Conservation (phyloP, 2,797 vertebrate genomes). For the Epinephelus awoara region DNA sequence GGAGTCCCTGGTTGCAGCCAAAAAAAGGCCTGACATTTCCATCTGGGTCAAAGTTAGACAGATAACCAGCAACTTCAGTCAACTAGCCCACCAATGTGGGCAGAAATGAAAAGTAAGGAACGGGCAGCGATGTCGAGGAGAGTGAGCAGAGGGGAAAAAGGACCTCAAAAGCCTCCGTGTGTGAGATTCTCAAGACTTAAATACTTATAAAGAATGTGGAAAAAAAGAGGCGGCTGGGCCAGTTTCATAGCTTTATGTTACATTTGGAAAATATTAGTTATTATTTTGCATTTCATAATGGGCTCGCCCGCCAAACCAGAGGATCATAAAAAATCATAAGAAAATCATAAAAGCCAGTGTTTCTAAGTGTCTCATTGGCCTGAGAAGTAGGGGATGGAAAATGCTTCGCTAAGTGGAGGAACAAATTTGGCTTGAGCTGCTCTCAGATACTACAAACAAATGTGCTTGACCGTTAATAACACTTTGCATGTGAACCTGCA, state of each 20-base stretch:
- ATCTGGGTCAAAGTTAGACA: conserved; percentile 88
- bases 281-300: conserved; percentile 87
- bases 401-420: conserved; percentile 62
- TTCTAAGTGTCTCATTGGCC: conserved; percentile 76
- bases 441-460: conserved; percentile 62
- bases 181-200: conserved; percentile 68
- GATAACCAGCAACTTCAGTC: conserved; percentile 83
- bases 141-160: conserved; percentile 2
- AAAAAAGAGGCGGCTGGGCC: conserved; percentile 60
- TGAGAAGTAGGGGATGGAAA: conserved; percentile 60
- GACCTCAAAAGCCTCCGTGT: conserved; percentile 72
- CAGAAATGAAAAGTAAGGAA: conserved; percentile 34
- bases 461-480: conserved; percentile 41
- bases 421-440: conserved; percentile 67
- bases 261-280: conserved; percentile 89
- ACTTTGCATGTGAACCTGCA: conserved; percentile 62
- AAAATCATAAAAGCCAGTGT: conserved; percentile 82
- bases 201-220: conserved; percentile 71
- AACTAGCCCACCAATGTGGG: conserved; percentile 63
- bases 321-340: conserved; percentile 80
- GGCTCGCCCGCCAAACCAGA: conserved; percentile 76
- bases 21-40: conserved; percentile 87
- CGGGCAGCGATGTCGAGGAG: conserved; percentile 18
- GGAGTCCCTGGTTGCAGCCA: conserved; percentile 83
- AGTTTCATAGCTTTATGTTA: conserved; percentile 80